Base-by-base conservation (phyloP, 2,113 vertebrate species). In the Peromyscus polionotus region DNA sequence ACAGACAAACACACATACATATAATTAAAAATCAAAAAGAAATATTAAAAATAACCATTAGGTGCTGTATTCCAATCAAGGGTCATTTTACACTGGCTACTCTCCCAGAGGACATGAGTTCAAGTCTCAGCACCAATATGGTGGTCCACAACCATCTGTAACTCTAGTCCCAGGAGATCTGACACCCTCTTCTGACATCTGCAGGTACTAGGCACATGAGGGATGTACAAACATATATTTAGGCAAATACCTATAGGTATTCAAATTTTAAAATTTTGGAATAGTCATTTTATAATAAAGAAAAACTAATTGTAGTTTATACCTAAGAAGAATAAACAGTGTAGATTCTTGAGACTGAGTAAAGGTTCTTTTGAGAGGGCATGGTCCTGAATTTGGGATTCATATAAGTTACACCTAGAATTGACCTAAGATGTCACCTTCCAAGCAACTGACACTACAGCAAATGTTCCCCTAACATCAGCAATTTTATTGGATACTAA, bases 281-380 rank as follows among this genome's bases (percentile, higher is more conserved):
- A 67, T 22, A 77, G 22, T 91, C 26, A 88, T 83, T 88, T 79
- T 91, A 86, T 54, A 91, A 61, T 72, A 89, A 94, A 90, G 42
- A 67, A 97, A 90, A 88, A n/a, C 10, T 26, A 68, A 93, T 54
- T 80, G 13, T 88, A 57, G 36, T 93, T 92, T 59, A 28, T 31
- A 48, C 57, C 93, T 86, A 7, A 90, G 28, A 92, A 92, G 9
- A 97, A 81, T 57, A 83, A 70, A 3, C 31, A 92, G 16, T 13
- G 28, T 42, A 0, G 33, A 26, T 4, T 59, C 5, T 61, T 33
- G 39, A 84, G 26, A 73, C 10, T 87, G 51, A 76, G 12, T 68
- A 24, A 91, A 96, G 42, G 91, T 63, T 84, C 45, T 67, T 39
- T 13, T 19, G 51, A 92, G 54, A 84, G 16, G 51, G 6, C 10